Base-by-base conservation (phyloP, 2,113 vertebrate species). In the Anarhynchus alexandrinus region DNA sequence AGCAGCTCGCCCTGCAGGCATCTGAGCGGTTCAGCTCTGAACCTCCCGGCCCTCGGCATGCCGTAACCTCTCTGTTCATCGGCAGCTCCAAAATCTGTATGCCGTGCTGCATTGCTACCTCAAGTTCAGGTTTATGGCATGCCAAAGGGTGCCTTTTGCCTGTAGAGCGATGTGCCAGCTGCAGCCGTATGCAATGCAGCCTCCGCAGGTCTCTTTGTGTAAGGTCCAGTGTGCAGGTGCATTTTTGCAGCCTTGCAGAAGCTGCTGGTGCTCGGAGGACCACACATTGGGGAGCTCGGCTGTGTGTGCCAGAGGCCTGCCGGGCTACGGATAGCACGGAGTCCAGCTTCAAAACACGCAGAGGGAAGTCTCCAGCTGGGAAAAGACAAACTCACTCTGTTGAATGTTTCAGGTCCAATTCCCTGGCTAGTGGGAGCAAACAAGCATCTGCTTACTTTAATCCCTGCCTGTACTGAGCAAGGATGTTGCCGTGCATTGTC, bases 61-160 rank as follows among this genome's bases (percentile, higher is more conserved):
- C 27, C 12, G 25, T n/a, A 47, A 10, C 15, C 82, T 12, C 59
- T 58, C 12, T 23, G 15, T 15, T 67, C 72, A 32, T 12, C 30
- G 11, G 55, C 66, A 58, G 36, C 57, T 87, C 78, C 67, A 17
- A 45, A 47, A 45, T 22, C 54, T 8, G 4, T 9, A 3, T 42
- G 36, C 21, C 40, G 55, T 32, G 55, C 61, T 57, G 54, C 34
- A 16, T 34, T 5, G 1, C 55, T 38, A 1, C 72, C 30, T 54
- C 62, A 6, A 0, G 2, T 3, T 4, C 6, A 16, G 38, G 43
- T 42, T 47, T 23, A 7, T 5, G 1, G 0, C 5, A 0, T 17
- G 55, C 61, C 43, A 8, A 22, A 20, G 38, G 88, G 29, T 52
- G 45, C 49, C 62, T 47, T 64, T 30, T 15, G 30, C 77, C 16